Evolutionary conservation across 2,888 invertebrate species (phyloP).

Genomic region (Anaspis maculata): DNA sequence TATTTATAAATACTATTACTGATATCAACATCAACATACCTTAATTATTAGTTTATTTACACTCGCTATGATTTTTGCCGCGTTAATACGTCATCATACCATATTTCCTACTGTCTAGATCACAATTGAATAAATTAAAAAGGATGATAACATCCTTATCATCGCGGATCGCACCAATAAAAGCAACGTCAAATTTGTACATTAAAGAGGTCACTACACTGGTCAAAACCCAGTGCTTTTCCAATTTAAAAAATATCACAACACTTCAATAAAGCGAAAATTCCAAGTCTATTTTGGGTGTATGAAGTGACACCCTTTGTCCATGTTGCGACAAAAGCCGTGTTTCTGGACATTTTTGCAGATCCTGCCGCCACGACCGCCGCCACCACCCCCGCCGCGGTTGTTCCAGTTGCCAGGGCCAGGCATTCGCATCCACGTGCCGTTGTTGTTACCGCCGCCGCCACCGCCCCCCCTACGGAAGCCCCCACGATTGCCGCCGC

Average conservation of each 20-base stretch:
- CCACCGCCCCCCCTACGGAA: constrained; percentile 21
- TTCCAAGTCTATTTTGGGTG: no score
- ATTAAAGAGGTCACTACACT: constrained; percentile 5
- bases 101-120: no score
- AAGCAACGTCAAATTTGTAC: constrained; percentile 8
- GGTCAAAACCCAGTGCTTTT: no score
- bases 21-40: no score
- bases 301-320: constrained; percentile 73
- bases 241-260: no score
- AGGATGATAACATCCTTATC: constrained; percentile 13
- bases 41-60: no score
- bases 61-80: no score
- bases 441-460: constrained; percentile 38
- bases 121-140: constrained; percentile 17
- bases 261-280: no score
- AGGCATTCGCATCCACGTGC: constrained; percentile 45
- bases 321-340: constrained; percentile 75
- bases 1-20: no score
- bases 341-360: constrained; percentile 74
- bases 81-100: no score
- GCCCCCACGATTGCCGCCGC: no score
- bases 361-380: constrained; percentile 45
- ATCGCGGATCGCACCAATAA: constrained; percentile 1
- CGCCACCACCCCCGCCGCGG: constrained; percentile 39
- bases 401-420: constrained; percentile 41